These are phyloP conservation scores for Andrena hattorfiana DNA, from an alignment of 2,888 invertebrate species.

Conservation along the genomic window DNA sequence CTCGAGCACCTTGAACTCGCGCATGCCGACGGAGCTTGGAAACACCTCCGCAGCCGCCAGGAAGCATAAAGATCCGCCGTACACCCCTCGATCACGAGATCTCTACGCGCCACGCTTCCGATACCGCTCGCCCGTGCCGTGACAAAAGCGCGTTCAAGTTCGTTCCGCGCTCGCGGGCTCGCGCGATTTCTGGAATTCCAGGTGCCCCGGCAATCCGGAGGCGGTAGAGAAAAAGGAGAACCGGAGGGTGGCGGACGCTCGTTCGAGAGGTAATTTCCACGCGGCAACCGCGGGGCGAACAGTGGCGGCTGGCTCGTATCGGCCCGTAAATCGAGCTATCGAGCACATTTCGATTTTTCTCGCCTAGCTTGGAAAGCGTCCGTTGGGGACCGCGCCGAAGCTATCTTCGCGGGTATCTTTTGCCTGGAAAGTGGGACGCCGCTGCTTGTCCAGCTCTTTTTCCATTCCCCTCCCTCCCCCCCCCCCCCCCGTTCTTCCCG, in stretches of 20 bases:
- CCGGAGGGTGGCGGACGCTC: neutral
- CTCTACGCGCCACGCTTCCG: too few relatives aligned
- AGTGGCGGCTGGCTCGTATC: slow-evolving; percentile 38
- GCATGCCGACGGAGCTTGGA: too few relatives aligned
- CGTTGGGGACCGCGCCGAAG: slow-evolving; percentile 43
- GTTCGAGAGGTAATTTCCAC: slow-evolving; percentile 15
- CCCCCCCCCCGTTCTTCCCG: neutral
- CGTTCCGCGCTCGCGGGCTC: neutral
- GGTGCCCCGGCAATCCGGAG: neutral
- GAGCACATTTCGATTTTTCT: slow-evolving; percentile 60
- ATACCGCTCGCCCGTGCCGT: too few relatives aligned
- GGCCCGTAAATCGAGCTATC: slow-evolving; percentile 54
- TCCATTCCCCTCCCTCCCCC: neutral
- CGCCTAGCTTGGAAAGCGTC: slow-evolving; percentile 59
- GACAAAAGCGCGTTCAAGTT: too few relatives aligned
- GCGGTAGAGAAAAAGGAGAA: neutral
- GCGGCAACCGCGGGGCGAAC: slow-evolving; percentile 29
- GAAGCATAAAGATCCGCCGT: too few relatives aligned
- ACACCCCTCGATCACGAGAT: too few relatives aligned
- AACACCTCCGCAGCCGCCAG: too few relatives aligned
- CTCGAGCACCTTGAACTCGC: too few relatives aligned
- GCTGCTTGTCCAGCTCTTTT: slow-evolving; percentile 58
- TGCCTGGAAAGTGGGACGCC: slow-evolving; percentile 69
- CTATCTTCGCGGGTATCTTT: slow-evolving; percentile 69
- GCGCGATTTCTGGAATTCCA: neutral